Conservation (phyloP, 2,888 invertebrate genomes). For the Leptopilina drosophilae region DNA sequence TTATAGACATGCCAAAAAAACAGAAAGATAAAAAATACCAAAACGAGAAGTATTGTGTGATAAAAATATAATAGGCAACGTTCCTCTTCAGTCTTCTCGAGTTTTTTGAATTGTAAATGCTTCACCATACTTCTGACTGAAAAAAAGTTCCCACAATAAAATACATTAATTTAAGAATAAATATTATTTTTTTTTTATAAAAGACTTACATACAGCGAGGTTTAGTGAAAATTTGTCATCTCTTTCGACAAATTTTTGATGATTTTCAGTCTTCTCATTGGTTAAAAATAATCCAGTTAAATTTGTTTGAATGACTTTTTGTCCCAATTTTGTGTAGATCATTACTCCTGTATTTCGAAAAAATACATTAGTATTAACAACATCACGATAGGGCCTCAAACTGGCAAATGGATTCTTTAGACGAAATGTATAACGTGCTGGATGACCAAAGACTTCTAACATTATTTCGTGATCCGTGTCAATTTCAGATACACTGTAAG, state of each 20-base stretch:
- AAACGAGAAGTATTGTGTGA: no score
- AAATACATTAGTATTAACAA: conserved; percentile 54
- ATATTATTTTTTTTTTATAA: neutral
- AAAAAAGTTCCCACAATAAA: no score
- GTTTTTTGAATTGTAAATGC: no score
- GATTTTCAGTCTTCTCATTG: neutral
- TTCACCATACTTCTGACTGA: no score
- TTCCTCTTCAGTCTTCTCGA: no score
- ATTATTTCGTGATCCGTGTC: conserved; percentile 14
- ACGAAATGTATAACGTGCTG: conserved; percentile 51
- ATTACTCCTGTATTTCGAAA: conserved; percentile 8
- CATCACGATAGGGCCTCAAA: conserved; percentile 68
- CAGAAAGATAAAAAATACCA: no score
- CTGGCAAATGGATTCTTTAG: conserved; percentile 66
- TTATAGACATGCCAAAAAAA: no score
- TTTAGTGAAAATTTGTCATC: neutral
- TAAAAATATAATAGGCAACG: no score
- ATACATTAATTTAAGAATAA: no score
- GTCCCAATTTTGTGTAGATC: conserved; percentile 19
- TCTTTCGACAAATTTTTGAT: neutral
- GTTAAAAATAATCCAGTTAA: neutral
- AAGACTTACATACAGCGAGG: neutral
- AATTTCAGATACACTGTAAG: neutral
- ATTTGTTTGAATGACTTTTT: neutral
- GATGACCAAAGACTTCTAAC: conserved; percentile 6